A percentile compares a stretch with the other conserved stretches of the same genome.
These are phyloP conservation scores for Pterostichus niger DNA, from an alignment of 2,888 invertebrate genomes.

Conservation along the genomic window DNA sequence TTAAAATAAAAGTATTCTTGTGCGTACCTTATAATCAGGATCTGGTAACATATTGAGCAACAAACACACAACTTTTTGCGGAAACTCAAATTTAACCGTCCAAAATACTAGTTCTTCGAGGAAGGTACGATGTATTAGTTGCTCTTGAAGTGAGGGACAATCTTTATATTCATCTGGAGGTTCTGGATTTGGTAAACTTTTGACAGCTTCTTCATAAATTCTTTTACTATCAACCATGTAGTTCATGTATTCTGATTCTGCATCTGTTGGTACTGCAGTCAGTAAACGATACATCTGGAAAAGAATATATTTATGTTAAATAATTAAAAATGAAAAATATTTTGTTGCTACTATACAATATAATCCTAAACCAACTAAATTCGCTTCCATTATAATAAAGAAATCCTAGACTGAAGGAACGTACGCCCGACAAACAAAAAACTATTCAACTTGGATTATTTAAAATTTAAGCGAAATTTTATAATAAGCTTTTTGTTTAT, in stretches of 20 bases:
- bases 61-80: conserved; percentile 97
- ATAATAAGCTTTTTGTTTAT: too few species aligned
- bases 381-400: too few species aligned
- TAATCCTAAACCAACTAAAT: too few species aligned
- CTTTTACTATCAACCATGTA: conserved; percentile 87
- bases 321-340: too few species aligned
- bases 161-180: conserved; percentile 88
- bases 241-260: conserved; percentile 85
- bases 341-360: too few species aligned
- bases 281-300: conserved; percentile 86
- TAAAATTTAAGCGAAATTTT: too few species aligned
- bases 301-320: conserved; percentile 59
- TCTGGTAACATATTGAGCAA: conserved; percentile 97
- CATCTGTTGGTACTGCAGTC: conserved; percentile 83
- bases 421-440: too few species aligned
- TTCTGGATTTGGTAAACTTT: conserved; percentile 86
- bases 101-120: conserved; percentile 98
- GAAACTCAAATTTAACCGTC: conserved; percentile 98
- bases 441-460: too few species aligned
- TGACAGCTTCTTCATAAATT: conserved; percentile 90
- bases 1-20: background rate
- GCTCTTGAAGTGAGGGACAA: conserved; percentile 88
- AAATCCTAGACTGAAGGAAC: too few species aligned
- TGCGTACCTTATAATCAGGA: conserved; percentile 92
- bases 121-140: conserved; percentile 89